Evolutionary conservation across 2,113 vertebrate genomes (phyloP).

Genomic region (Kryptolebias marmoratus): DNA sequence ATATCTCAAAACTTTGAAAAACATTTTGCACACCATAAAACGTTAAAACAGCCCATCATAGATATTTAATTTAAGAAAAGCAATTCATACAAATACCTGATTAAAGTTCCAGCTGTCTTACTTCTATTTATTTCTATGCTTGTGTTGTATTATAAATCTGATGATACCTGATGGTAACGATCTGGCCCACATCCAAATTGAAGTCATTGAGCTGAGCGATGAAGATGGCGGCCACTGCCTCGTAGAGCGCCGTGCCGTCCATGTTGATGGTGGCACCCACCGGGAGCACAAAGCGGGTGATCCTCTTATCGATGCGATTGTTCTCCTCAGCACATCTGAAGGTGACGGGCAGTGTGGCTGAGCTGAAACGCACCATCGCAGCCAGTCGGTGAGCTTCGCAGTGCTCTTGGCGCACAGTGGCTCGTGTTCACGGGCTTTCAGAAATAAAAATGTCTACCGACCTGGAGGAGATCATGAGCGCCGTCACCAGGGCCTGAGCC

Average conservation of each 20-base stretch:
- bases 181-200: conserved; percentile 88
- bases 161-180: conserved; percentile 92
- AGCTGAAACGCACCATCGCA: conserved; percentile 77
- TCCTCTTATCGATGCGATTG: conserved; percentile 92
- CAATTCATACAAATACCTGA: no score
- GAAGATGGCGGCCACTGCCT: conserved; percentile 96
- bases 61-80: no score
- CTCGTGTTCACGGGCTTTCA: no score
- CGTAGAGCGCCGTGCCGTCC: conserved; percentile 97
- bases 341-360: conserved; percentile 96
- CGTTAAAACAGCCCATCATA: no score
- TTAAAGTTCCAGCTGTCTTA: no score
- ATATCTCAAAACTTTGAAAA: no score
- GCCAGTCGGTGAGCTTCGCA: neutral
- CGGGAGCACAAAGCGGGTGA: conserved; percentile 95
- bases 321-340: conserved; percentile 97
- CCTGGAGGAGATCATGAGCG: conserved; percentile 73
- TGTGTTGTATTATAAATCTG: no score
- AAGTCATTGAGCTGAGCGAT: conserved; percentile 94
- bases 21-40: no score
- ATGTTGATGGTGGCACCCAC: conserved; percentile 99
- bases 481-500: conserved; percentile 95
- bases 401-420: no score
- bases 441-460: conserved; percentile 8
- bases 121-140: no score